Evolutionary conservation across 2,797 vertebrate genomes (phyloP), one percentile per base, ranked within the genome.

Genomic region (Tapirus indicus): DNA sequence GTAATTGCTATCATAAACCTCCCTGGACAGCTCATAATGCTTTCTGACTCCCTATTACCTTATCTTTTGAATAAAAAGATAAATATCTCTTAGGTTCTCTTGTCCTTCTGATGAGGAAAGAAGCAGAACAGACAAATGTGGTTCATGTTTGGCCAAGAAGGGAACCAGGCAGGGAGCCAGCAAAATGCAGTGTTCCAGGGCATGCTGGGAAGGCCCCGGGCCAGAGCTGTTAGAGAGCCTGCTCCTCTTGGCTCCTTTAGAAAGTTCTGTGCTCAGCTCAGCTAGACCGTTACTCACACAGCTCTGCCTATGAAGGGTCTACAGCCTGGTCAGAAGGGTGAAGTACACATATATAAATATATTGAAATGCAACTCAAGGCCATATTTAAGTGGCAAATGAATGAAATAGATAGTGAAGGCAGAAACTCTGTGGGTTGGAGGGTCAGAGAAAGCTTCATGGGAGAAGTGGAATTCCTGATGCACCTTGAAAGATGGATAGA

Each of bases 21-120:
- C 12, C 8, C 16, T 75, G n/a, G 56, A 79, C 0, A 14, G 38
- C 21, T 89, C 16, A 49, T 52, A 78, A 47, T 41, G 5, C 35
- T 62, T 74, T 64, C 44, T 84, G 38, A 64, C 97, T 72, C 75
- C 82, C 72, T 52, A 71, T 20, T 82, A 80, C 23, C 17, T 82
- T 92, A 92, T 69, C 38, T 91, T 93, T 96, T 85, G n/a, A 88
- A 92, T 68, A 79, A 66, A 90, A 94, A 87, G 49, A 94, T 69
- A 86, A 80, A 72, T 32, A 90, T 79, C 41, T 58, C 16, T 77
- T 71, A 41, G 49, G 29, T 87, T 89, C 18, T 68, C 77, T 90
- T 17, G 56, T 69, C 49, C 83, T 79, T 95, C 85, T 71, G 16
- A 29, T 41, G 18, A 79, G 56, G 52, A 69, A 87, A 94, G 58